Conservation (phyloP, 2,888 invertebrate species). For the Diploptera punctata region DNA sequence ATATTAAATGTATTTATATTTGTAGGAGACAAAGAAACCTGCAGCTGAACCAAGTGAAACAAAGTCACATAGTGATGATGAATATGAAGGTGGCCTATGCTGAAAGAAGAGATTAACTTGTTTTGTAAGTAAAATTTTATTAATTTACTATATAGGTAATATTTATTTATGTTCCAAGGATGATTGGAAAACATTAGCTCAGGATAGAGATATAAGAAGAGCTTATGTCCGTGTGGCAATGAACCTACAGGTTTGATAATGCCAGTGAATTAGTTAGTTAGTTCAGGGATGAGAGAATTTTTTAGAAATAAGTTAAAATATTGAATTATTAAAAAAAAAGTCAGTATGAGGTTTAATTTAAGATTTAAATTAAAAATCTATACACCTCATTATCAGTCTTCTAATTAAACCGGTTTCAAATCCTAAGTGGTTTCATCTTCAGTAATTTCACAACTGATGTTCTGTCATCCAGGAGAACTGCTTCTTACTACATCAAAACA, state of each 20-base stretch:
- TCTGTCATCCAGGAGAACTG: not conserved
- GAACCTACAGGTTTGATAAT: no score
- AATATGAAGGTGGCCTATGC: conserved; percentile 37
- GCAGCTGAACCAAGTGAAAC: conserved; percentile 8
- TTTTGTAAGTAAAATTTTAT: not conserved
- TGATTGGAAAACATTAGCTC: no score
- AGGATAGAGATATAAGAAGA: no score
- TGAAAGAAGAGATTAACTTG: conserved; percentile 4
- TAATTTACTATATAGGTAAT: not conserved
- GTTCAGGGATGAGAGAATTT: no score
- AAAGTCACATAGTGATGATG: conserved; percentile 30
- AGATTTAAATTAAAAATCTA: no score
- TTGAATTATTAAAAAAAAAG: not conserved
- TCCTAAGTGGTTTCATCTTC: no score
- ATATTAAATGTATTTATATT: not conserved
- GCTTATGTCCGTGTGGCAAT: no score
- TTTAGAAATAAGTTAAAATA: not conserved
- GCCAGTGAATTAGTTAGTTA: no score
- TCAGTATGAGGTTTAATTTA: not conserved
- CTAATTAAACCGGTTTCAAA: no score
- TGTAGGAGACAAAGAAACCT: conserved; percentile 18
- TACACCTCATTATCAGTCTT: no score
- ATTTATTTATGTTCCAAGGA: no score
- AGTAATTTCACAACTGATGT: no score
- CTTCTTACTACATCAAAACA: not conserved